These are phyloP conservation scores for Dromius quadrimaculatus DNA, from an alignment of 2,888 invertebrate genomes.

Conservation along the genomic window DNA sequence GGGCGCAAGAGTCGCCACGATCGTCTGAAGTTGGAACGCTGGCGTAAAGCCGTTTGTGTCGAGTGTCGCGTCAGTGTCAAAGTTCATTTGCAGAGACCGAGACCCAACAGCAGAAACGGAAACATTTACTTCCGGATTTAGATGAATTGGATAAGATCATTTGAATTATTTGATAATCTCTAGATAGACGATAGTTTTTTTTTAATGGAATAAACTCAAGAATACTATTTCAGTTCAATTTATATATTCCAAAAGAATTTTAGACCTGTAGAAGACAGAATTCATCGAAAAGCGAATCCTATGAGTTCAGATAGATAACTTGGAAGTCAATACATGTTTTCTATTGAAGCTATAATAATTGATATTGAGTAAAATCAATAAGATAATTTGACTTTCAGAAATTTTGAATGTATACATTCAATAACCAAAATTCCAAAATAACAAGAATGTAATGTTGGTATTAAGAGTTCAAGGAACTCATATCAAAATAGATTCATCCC, in stretches of 20 bases:
- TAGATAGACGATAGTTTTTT: conserved; percentile 19
- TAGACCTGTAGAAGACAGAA: not conserved
- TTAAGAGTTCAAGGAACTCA: too few relatives aligned
- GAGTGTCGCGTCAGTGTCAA: conserved; percentile 30
- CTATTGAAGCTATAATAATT: too few relatives aligned
- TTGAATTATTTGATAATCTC: conserved; percentile 25
- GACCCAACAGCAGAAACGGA: conserved; percentile 25
- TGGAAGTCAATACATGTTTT: too few relatives aligned
- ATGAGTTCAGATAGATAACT: too few relatives aligned
- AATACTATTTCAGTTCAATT: conserved; percentile 15
- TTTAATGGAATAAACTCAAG: not conserved
- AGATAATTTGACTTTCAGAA: too few relatives aligned
- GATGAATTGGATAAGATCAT: conserved; percentile 35
- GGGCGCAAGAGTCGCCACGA: conserved; percentile 5
- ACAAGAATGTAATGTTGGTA: too few relatives aligned
- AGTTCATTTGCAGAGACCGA: conserved; percentile 20
- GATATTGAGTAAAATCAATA: too few relatives aligned
- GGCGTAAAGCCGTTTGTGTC: conserved; percentile 28
- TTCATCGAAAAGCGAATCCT: too few relatives aligned
- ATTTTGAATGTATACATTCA: too few relatives aligned
- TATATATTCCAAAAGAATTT: conserved; percentile 6
- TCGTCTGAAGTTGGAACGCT: not conserved
- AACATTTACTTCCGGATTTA: conserved; percentile 32
- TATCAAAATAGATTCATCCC: too few relatives aligned
- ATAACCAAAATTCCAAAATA: too few relatives aligned